Conservation (phyloP, 1,140 invertebrate genomes). For the Drosophila bocqueti region DNA sequence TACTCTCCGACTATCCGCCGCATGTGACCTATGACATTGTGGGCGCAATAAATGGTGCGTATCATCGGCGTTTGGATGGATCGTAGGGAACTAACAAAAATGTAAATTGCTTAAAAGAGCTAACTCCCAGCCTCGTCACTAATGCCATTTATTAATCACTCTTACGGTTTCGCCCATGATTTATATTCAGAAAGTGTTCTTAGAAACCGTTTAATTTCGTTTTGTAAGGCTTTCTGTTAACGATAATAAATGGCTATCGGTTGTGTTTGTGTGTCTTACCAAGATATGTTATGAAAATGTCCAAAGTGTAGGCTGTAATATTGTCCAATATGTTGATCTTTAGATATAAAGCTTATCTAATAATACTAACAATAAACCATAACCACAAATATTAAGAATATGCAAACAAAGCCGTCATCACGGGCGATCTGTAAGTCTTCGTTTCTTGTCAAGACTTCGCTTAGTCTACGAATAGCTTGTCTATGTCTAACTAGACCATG, state of each 20-base stretch:
- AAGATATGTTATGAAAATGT: background rate
- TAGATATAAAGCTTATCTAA: background rate
- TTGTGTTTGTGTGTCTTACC: background rate
- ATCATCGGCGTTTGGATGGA: slow-evolving; percentile 5
- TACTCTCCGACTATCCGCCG: slow-evolving; percentile 94
- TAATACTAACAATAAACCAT: slow-evolving; percentile 8
- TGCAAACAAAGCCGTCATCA: background rate
- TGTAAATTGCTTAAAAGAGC: background rate
- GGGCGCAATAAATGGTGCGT: slow-evolving; percentile 90
- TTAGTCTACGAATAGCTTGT: background rate
- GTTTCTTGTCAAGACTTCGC: background rate
- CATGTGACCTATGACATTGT: slow-evolving; percentile 94
- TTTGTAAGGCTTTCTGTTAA: background rate
- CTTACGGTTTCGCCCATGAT: background rate
- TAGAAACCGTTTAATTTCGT: background rate
- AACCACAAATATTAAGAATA: background rate
- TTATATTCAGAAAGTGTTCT: background rate
- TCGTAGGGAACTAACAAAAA: background rate
- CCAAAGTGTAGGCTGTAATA: background rate
- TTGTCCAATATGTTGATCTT: background rate
- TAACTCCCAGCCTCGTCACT: background rate
- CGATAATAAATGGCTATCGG: background rate
- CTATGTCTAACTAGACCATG: background rate
- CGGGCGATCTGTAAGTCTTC: background rate
- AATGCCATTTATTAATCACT: background rate